Conservation (phyloP, 1,140 invertebrate species). For the Bombus polaris region DNA sequence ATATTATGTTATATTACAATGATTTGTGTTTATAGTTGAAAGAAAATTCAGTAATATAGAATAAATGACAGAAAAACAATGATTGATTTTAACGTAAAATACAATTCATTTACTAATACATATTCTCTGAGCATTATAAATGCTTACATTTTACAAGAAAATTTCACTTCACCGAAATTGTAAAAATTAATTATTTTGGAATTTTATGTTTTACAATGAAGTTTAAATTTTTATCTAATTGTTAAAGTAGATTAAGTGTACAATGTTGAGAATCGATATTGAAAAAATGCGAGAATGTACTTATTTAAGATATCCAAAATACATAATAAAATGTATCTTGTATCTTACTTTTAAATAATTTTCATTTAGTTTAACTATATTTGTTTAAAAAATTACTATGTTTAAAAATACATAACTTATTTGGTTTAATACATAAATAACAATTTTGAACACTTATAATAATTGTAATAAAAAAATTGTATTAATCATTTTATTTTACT, state of each 20-base stretch:
- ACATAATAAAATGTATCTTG: background rate
- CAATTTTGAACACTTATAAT: constrained; percentile 36
- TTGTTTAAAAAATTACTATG: constrained; percentile 62
- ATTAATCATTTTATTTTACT: constrained; percentile 40
- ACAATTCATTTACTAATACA: constrained; percentile 15
- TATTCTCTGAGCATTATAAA: background rate
- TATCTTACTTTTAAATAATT: constrained; percentile 69
- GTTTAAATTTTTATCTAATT: constrained; percentile 7
- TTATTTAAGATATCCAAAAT: constrained; percentile 8
- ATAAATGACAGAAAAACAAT: constrained; percentile 7
- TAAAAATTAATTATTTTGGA: constrained; percentile 12
- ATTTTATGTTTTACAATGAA: constrained; percentile 12
- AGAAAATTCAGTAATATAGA: background rate
- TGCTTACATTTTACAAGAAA: constrained; percentile 5
- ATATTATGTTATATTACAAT: constrained; percentile 12
- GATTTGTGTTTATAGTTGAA: constrained; percentile 3
- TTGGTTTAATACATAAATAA: constrained; percentile 24
- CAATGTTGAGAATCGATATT: constrained; percentile 16
- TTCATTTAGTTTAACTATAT: constrained; percentile 75
- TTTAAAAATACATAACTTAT: constrained; percentile 50
- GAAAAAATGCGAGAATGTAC: background rate
- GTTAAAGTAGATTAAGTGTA: background rate
- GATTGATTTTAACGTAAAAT: background rate
- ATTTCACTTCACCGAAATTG: background rate
- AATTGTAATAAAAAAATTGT: constrained; percentile 42